Evolutionary conservation across 2,113 vertebrate species (phyloP), one percentile per base, ranked within the genome.

Genomic region (Gymnobelideus leadbeateri): DNA sequence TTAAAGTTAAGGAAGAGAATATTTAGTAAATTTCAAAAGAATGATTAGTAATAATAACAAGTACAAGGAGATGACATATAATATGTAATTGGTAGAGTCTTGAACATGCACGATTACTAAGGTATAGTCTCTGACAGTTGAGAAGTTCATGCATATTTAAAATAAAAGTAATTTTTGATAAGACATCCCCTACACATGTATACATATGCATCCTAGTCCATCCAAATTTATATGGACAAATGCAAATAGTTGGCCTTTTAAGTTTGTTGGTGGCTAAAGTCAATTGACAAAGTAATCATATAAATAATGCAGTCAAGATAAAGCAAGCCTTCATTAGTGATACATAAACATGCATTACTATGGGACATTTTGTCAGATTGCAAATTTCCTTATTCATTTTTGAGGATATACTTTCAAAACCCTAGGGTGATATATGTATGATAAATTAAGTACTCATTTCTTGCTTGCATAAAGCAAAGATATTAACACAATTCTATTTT

Each of bases 21-120:
- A 90, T 96, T 97, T 94, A 97, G 95, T 89, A 2, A 89, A 96
- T 93, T 90, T 91, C 52, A 96, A 93, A 24, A 51, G 97, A 91
- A 96, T 77, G 97, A 93, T 61, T 94, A 92, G 94, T 96, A 97
- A 52, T 95, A 61, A 94, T 1, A 96, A 49, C 21, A 57, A 97
- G 61, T 14, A 93, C 94, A 93, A 94, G 92, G 84, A 92, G 94
- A 92, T 21, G 51, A 28, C 43, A 94, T 54, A 77, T 46, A 92
- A 91, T 51, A 89, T 47, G 2, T 16, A 53, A 89, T 84, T 77
- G 37, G 19, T 84, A 90, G 49, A 51, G 57, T 26, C 43, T 90
- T 61, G 51, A 68, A 68, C 53, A 57, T 93, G 25, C 46, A 46
- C 6, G 3, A 84, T 3, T 21, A 53, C 2, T 53, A 61, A 46